Evolutionary conservation across 2,888 invertebrate species (phyloP).

Genomic region (Zhuqinia jingwanae): DNA sequence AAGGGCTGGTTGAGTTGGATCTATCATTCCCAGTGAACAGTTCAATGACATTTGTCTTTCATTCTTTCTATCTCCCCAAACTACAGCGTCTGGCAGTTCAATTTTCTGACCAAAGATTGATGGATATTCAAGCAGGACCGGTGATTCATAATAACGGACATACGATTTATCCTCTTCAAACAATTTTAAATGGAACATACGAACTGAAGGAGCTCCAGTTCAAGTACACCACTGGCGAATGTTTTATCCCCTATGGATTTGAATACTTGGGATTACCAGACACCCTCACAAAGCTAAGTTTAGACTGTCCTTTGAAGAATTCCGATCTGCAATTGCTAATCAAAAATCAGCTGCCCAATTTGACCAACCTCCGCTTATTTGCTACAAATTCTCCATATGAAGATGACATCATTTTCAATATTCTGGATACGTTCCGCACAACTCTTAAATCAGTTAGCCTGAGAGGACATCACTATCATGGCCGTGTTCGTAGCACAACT

Average conservation of each 20-base stretch:
- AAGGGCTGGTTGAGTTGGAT: background rate
- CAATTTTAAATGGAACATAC: slow-evolving; percentile 36
- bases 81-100: slow-evolving; percentile 23
- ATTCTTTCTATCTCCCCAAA: slow-evolving; percentile 22
- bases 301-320: slow-evolving; percentile 30
- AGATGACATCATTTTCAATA: slow-evolving; percentile 14
- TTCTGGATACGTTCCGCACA: background rate
- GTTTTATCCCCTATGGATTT: slow-evolving; percentile 9
- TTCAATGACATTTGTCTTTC: slow-evolving; percentile 53
- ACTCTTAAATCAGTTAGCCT: background rate
- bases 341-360: slow-evolving; percentile 5
- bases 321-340: slow-evolving; percentile 21
- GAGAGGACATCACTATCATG: background rate
- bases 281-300: background rate
- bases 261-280: slow-evolving; percentile 11
- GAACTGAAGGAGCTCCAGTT: slow-evolving; percentile 22
- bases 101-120: slow-evolving; percentile 37
- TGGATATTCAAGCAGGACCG: background rate
- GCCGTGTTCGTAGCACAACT: slow-evolving; percentile 2
- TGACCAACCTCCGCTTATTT: slow-evolving; percentile 9
- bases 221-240: background rate
- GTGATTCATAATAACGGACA: slow-evolving; percentile 43
- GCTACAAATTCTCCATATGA: background rate
- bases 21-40: slow-evolving; percentile 49
- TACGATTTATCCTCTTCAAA: slow-evolving; percentile 47